Percentiles rank a stretch among this genome's conserved stretches.
These are phyloP conservation scores for Akabosia matsudoensis DNA, from an alignment of 1,140 invertebrate species.

Conservation along the genomic window DNA sequence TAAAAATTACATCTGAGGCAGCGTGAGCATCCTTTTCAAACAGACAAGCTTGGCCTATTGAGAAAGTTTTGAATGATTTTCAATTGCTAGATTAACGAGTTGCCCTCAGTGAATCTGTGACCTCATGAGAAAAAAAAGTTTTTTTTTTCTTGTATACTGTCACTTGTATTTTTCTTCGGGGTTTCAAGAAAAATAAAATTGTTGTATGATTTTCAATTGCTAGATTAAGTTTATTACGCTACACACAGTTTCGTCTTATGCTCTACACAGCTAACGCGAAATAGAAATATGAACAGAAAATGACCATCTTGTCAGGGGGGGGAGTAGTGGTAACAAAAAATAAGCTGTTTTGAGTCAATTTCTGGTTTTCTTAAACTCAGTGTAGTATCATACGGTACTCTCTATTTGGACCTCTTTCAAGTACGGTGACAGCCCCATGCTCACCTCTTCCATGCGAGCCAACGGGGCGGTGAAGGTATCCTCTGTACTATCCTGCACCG, in stretches of 20 bases:
- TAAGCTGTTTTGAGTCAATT: neutral
- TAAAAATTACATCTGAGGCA: conserved; percentile 16
- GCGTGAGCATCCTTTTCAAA: conserved; percentile 20
- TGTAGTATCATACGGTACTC: conserved; percentile 28
- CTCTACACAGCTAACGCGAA: too few species aligned
- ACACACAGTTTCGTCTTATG: too few species aligned
- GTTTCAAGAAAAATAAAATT: too few species aligned
- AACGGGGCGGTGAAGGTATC: conserved; percentile 33
- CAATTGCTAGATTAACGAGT: neutral
- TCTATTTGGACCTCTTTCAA: conserved; percentile 43
- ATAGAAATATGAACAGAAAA: too few species aligned
- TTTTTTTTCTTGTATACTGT: too few species aligned
- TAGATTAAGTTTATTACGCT: too few species aligned
- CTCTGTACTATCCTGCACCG: neutral
- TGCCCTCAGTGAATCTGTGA: too few species aligned
- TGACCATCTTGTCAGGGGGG: neutral
- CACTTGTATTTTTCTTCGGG: too few species aligned
- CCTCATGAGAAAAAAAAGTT: neutral
- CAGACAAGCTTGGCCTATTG: neutral
- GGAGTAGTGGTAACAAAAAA: conserved; percentile 20
- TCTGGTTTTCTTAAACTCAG: neutral
- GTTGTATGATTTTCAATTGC: too few species aligned
- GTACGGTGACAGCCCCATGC: conserved; percentile 18
- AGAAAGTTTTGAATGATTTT: neutral
- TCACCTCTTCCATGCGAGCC: conserved; percentile 42